Evolutionary conservation across 2,797 vertebrate species (phyloP), one percentile per base, ranked within the genome.

Genomic region (Acestrorhynchus altus): DNA sequence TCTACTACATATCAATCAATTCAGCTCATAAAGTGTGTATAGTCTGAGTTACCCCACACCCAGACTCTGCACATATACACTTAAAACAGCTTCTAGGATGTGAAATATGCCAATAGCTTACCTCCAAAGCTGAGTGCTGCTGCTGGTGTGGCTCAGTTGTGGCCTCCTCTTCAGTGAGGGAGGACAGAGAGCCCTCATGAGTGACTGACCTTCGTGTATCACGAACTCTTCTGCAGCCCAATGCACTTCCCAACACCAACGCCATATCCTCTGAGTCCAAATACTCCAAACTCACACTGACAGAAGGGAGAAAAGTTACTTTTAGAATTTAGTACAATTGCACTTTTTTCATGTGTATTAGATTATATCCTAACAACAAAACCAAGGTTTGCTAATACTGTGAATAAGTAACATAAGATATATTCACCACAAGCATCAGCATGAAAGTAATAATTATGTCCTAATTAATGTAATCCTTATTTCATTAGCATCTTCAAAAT

Each of bases 131-230:
- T 0, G 84, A 85, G 46, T 65, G 81, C 44, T 73, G 74, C 65
- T 80, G 77, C 51, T 81, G 77, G 56, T 81, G 84, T 31, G 76
- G 28, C 31, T 88, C 84, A 10, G 73, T 46, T 15, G 69, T 70
- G 39, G 28, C 68, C 79, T 87, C 92, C 81, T 92, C 92, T 0
- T 93, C 91, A 0, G 81, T 86, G 28, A 90, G 88, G 0, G 87
- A 92, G 13, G 92, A 87, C 77, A 92, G 77, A 5, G 89, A 90
- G 47, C 92, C 93, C 86, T 91, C 83, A 5, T 90, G 90, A 28
- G 89, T 39, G 10, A 90, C 82, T 42, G 66, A 82, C 31, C 91
- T 67, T 15, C 85, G 84, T n/a, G 85, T 82, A 76, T 90, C 89
- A 46, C 73, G 78, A 1, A 76, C 77, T 57, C 76, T 80, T 26